Evolutionary conservation across 1,140 invertebrate genomes (phyloP), one percentile per base, ranked within the genome.

Genomic region (Trichonephila clavata): DNA sequence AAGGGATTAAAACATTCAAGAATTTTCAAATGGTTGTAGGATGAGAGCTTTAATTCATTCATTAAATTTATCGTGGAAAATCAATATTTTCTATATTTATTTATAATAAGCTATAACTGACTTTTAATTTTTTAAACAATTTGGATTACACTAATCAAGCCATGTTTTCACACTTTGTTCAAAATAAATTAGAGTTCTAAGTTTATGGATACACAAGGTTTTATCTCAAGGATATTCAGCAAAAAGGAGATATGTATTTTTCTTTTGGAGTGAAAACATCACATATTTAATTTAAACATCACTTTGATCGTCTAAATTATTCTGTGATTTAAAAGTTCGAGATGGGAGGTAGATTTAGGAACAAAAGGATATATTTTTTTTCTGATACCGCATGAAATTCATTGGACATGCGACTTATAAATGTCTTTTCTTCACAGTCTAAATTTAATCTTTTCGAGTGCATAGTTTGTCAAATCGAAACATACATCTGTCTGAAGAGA

Each of bases 161-260:
- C 50, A 80, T 80, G 65, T 43, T 32, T 50, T 50, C n/a, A 86
- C 57, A 59, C 13, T 57, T 86, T 86, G 50, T 60, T 86, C 57
- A 6, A 84, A 24, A 84, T 24, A 57, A 57, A 86, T 24, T 10
- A n/a, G 27, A 83, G 50, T 59, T 83, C 81, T 83, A 83, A 83
- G 57, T 83, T 57, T 83, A 83, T 83, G 50, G 81, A 59, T 86
- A 21, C 20, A 86, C 50, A 57, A 86, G 27, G 57, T 32, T 10
- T 50, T 86, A 86, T 89, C 87, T 57, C 87, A n/a, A 57, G 61
- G 32, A 89, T 77, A 71, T 90, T 92, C 80, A 92, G 77, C 90
- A 92, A 90, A 81, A 60, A 81, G 90, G 80, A 39, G 32, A 92
- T 92, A 84, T 92, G 80, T 92, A 92, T 83, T 63, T 63, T 92